Base-by-base conservation (phyloP, 1,140 invertebrate genomes). In the Pomacea maculata region DNA sequence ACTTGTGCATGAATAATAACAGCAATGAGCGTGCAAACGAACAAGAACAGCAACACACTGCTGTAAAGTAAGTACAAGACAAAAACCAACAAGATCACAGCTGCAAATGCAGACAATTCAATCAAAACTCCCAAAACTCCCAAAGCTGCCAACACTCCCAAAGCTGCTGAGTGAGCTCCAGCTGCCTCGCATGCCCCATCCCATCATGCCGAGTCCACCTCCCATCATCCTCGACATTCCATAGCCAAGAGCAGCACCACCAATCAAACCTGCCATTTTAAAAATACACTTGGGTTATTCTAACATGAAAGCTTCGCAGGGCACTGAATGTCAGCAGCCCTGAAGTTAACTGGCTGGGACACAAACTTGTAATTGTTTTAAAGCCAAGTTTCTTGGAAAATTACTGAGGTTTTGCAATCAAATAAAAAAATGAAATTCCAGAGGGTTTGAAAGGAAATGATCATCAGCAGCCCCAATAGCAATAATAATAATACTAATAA, bases 81-180 rank as follows among this genome's bases (percentile, higher is more conserved):
- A 70, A 70, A n/a, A 70, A 6, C 12, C 67, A 70, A 70, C 9
- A 1, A 70, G 21, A 12, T 70, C 29, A 25, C 21, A 12, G 11
- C 11, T 11, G 11, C 12, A 25, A n/a, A 6, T 17, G n/a, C 79
- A 57, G 83, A 86, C 80, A 76, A 80, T 70, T 82, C 80, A 85
- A 68, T 79, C 83, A 81, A 83, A 86, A 72, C 84, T 85, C 21
- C 84, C 85, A 82, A 87, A 88, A 74, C 88, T 88, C 19, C 87
- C 85, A 82, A 86, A 89, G 75, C 87, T 88, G 14, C 88, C 86
- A 81, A 71, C 81, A 78, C 87, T 88, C 15, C 88, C 87, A 82
- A 80, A 87, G 78, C 85, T 86, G 75, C 86, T 86, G 34, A 89
- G 80, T 9, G 88, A 89, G 34, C 88, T 88, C 88, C 88, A 89